phyloP scores from a whole-genome alignment of 2,113 vertebrate species.

The Hippoglossus stenolepis region DNA sequence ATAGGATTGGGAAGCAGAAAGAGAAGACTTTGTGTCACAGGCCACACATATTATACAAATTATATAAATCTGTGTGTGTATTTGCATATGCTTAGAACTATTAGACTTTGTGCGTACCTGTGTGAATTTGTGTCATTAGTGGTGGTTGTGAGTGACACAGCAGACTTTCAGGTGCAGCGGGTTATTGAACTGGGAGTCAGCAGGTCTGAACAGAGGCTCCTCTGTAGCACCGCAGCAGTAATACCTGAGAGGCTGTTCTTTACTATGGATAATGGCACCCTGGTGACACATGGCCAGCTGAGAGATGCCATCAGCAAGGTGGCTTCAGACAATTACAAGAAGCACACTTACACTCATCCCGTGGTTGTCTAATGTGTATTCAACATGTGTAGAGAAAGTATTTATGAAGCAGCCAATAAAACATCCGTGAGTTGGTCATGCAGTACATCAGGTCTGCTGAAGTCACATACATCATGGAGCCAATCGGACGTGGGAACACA shows the following conservation, averaged over 20 bases:
- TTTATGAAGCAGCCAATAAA: no score
- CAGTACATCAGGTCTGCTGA: not conserved
- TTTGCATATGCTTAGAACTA: no score
- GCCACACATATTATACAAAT: not conserved
- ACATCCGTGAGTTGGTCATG: no score
- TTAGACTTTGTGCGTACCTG: no score
- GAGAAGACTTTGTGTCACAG: not conserved
- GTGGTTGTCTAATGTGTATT: not conserved
- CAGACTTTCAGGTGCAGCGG: conserved; percentile 48
- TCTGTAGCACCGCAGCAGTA: conserved; percentile 7
- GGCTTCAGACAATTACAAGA: conserved; percentile 5
- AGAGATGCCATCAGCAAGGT: not conserved
- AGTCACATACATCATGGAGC: conserved; percentile 30
- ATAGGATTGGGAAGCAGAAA: not conserved
- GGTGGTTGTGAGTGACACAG: conserved; percentile 1
- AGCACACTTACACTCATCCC: not conserved
- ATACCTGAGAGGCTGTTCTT: not conserved
- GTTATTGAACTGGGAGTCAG: conserved; percentile 32
- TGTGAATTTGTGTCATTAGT: conserved; percentile 7
- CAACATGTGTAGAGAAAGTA: not conserved
- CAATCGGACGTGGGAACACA: conserved; percentile 60
- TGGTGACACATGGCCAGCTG: not conserved
- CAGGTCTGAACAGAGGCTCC: conserved; percentile 30
- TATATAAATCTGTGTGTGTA: not conserved
- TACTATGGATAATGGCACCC: conserved; percentile 6